Evolutionary conservation across 2,797 vertebrate genomes (phyloP).

Genomic region (Enteromius unitaeniatus): DNA sequence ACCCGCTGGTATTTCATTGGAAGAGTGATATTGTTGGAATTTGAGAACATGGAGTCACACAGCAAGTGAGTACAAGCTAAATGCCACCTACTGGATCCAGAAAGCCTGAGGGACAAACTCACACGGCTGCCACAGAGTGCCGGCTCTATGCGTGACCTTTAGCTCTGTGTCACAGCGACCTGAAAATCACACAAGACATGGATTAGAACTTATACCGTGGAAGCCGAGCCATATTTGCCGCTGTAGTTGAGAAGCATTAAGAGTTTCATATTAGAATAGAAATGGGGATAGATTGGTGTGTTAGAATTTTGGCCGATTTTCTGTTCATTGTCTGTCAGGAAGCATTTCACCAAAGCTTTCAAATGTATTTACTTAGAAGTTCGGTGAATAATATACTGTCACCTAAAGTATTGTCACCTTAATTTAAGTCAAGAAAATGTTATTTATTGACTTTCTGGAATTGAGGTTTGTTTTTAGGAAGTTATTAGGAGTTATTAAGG

Average conservation of each 20-base stretch:
- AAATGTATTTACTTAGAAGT: neutral
- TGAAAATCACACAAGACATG: conserved; percentile 31
- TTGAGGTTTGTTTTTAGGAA: neutral
- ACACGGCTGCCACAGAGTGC: conserved; percentile 37
- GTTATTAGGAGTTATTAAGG: neutral
- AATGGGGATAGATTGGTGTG: neutral
- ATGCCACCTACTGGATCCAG: conserved; percentile 44
- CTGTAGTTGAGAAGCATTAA: neutral
- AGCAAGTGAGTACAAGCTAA: conserved; percentile 40
- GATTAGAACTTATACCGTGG: neutral
- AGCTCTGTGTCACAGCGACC: conserved; percentile 34
- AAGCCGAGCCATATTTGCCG: neutral
- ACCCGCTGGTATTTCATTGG: conserved; percentile 43
- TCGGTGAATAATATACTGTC: neutral
- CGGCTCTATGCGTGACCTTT: conserved; percentile 35
- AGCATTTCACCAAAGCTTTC: neutral
- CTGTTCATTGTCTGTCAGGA: neutral
- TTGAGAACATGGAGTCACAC: conserved; percentile 37
- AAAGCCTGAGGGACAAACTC: conserved; percentile 38
- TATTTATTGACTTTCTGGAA: neutral
- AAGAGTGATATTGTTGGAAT: conserved; percentile 44
- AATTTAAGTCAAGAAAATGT: neutral
- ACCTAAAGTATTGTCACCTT: neutral
- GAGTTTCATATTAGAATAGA: neutral
- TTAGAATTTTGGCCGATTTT: neutral